Percentiles rank a stretch among this genome's conserved stretches.
Conservation (phyloP, 2,113 vertebrate genomes). For the Hippolais icterina region DNA sequence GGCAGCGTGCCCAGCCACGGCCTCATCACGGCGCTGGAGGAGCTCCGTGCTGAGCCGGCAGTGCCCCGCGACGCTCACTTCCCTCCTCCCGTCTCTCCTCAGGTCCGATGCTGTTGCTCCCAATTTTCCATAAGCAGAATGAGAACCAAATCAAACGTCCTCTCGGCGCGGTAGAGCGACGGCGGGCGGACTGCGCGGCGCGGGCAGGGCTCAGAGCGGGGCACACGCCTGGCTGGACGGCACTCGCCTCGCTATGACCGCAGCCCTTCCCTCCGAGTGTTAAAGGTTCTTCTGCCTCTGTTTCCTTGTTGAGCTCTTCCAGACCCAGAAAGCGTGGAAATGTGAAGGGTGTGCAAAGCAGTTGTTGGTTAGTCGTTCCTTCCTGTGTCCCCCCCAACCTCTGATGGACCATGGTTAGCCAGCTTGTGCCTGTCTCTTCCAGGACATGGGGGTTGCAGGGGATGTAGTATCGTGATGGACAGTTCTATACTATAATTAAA, state of each 20-base stretch:
- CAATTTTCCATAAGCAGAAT: constrained; percentile 80
- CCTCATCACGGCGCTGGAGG: not conserved
- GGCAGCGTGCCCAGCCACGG: not conserved
- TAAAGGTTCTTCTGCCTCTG: constrained; percentile 72
- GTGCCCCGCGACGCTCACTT: not conserved
- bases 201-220: constrained; percentile 61
- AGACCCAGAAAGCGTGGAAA: constrained; percentile 70
- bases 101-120: constrained; percentile 75
- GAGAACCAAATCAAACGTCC: constrained; percentile 73
- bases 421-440: constrained; percentile 5
- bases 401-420: not conserved
- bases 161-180: constrained; percentile 49
- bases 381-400: not conserved
- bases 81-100: constrained; percentile 71
- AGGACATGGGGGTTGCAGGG: not conserved
- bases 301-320: constrained; percentile 75
- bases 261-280: constrained; percentile 64
- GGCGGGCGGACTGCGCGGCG: constrained; percentile 4
- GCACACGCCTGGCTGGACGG: constrained; percentile 28
- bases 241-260: constrained; percentile 40
- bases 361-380: constrained; percentile 58
- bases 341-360: constrained; percentile 67
- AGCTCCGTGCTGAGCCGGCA: not conserved
- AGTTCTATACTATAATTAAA: constrained; percentile 67
- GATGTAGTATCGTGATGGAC: constrained; percentile 25